phyloP scores from a whole-genome alignment of 64 coral and sea anemone species.

The Montipora cactus region DNA sequence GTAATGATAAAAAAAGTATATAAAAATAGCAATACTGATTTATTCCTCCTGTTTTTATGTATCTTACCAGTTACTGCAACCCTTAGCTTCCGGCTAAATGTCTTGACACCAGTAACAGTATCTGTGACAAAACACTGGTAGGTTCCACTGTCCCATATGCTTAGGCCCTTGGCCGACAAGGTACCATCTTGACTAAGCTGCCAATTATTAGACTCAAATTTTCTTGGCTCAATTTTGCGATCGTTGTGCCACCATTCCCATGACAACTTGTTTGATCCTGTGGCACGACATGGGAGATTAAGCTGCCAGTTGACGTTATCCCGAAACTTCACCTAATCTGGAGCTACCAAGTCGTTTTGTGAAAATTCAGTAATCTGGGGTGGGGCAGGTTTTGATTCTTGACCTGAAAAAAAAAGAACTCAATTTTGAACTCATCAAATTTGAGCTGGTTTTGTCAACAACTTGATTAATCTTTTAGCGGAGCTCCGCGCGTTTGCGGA shows the following conservation, averaged over 20 bases:
- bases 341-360: not conserved
- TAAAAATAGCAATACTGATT: no score
- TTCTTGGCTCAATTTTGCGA: not conserved
- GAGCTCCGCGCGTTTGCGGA: no score
- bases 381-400: not conserved
- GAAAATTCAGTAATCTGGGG: not conserved
- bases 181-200: no score
- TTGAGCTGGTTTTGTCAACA: no score
- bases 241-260: constrained; percentile 1
- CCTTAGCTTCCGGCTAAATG: constrained; percentile 60
- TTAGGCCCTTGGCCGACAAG: no score
- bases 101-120: not conserved
- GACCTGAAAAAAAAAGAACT: not conserved
- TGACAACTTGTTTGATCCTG: not conserved
- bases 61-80: constrained; percentile 65
- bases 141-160: not conserved
- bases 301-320: no score
- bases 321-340: not conserved
- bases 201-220: not conserved
- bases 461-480: no score
- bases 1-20: no score
- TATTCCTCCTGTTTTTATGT: no score
- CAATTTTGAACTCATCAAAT: no score
- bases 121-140: constrained; percentile 59
- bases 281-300: not conserved